Percentiles rank a stretch among this genome's conserved stretches.
Evolutionary conservation across 2,888 invertebrate genomes (phyloP).

Genomic region (Tiliacea citrago): DNA sequence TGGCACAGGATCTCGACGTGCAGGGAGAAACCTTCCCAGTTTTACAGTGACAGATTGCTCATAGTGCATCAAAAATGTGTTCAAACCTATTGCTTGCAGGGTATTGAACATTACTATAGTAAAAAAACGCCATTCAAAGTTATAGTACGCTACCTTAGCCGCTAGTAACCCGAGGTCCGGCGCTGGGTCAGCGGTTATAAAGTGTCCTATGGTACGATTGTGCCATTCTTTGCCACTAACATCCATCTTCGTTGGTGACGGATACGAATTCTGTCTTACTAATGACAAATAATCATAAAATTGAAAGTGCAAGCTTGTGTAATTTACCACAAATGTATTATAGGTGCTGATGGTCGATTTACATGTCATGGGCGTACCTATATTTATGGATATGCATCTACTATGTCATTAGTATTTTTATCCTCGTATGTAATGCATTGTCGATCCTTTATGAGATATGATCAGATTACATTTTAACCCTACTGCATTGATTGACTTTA

Average conservation of each 20-base stretch:
- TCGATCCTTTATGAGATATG: slow-evolving; percentile 52
- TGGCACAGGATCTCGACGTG: slow-evolving; percentile 56
- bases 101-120: slow-evolving; percentile 74
- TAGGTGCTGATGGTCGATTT: slow-evolving; percentile 44
- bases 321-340: slow-evolving; percentile 30
- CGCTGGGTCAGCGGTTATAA: slow-evolving; percentile 60
- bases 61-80: slow-evolving; percentile 74
- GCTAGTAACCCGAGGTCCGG: slow-evolving; percentile 72
- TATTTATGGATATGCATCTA: slow-evolving; percentile 34
- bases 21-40: slow-evolving; percentile 68
- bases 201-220: slow-evolving; percentile 52
- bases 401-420: slow-evolving; percentile 51
- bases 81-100: slow-evolving; percentile 66
- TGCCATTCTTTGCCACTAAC: not conserved
- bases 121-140: slow-evolving; percentile 80
- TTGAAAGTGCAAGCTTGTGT: slow-evolving; percentile 23
- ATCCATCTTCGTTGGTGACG: slow-evolving; percentile 45
- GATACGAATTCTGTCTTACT: slow-evolving; percentile 6
- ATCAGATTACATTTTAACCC: slow-evolving; percentile 20
- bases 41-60: slow-evolving; percentile 71
- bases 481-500: slow-evolving; percentile 8
- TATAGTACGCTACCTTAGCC: slow-evolving; percentile 78
- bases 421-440: slow-evolving; percentile 52
- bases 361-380: slow-evolving; percentile 42
- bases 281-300: slow-evolving; percentile 27